Evolutionary conservation across 2,113 vertebrate species (phyloP).

Genomic region (Ciconia stormi): DNA sequence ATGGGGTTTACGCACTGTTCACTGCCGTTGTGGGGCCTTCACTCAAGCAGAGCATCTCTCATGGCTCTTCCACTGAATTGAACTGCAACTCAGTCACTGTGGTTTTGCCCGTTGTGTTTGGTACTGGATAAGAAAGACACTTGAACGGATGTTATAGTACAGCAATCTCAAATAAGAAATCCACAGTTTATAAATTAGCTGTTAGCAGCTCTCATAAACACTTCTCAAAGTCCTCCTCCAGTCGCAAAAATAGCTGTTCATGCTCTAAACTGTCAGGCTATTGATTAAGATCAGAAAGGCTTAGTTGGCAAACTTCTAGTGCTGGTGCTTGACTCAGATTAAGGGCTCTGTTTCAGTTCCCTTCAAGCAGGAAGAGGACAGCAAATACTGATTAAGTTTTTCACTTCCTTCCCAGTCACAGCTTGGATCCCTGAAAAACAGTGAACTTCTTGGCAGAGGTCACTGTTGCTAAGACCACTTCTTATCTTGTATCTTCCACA

Average conservation of each 20-base stretch:
- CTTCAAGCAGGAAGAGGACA: neutral
- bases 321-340: neutral
- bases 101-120: neutral
- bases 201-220: constrained; percentile 13
- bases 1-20: neutral
- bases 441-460: neutral
- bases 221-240: neutral
- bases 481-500: neutral
- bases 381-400: neutral
- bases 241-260: neutral
- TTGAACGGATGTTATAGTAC: neutral
- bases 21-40: neutral
- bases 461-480: neutral
- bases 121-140: neutral
- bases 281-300: neutral
- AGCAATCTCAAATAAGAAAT: neutral
- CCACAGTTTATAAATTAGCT: neutral
- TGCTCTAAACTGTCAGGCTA: neutral
- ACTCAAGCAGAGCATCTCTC: neutral
- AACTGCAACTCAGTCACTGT: neutral
- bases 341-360: neutral
- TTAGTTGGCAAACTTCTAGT: neutral
- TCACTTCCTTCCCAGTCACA: neutral
- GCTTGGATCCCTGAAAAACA: neutral
- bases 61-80: neutral